Percentiles rank a stretch among this genome's conserved stretches.
Evolutionary conservation across 2,113 vertebrate species (phyloP).

Genomic region (Pseudorhombus dupliciocellatus): DNA sequence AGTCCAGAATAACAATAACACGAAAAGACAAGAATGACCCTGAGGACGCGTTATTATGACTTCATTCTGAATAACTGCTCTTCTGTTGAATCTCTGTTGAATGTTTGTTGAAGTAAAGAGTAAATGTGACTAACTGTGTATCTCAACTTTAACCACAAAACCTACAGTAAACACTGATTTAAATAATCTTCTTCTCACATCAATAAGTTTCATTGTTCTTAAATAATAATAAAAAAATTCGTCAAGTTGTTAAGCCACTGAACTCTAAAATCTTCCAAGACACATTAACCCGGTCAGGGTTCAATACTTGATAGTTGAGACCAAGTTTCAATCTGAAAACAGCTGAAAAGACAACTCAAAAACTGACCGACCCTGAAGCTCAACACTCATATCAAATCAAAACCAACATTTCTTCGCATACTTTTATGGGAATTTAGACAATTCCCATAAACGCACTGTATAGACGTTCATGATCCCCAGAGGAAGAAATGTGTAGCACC

Average conservation of each 20-base stretch:
- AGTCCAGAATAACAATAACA: constrained; percentile 10
- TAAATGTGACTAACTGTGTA: neutral
- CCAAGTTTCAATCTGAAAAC: constrained; percentile 12
- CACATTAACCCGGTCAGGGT: constrained; percentile 1
- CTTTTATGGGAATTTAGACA: neutral
- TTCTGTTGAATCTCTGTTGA: no score
- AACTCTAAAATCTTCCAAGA: constrained; percentile 1
- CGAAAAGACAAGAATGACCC: neutral
- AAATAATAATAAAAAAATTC: no score
- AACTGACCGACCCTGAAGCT: no score
- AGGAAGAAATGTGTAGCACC: no score
- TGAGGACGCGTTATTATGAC: neutral
- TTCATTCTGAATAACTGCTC: neutral
- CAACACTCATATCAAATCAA: no score
- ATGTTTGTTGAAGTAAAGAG: no score
- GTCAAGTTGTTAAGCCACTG: no score
- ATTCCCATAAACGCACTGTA: neutral
- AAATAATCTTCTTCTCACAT: no score
- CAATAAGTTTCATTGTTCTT: no score
- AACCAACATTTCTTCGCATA: no score
- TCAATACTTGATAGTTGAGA: neutral
- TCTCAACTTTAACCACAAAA: neutral
- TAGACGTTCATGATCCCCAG: no score
- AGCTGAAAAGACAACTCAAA: neutral
- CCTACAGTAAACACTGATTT: no score